Evolutionary conservation across 2,113 vertebrate genomes (phyloP).

Genomic region (Micronisus gabar): DNA sequence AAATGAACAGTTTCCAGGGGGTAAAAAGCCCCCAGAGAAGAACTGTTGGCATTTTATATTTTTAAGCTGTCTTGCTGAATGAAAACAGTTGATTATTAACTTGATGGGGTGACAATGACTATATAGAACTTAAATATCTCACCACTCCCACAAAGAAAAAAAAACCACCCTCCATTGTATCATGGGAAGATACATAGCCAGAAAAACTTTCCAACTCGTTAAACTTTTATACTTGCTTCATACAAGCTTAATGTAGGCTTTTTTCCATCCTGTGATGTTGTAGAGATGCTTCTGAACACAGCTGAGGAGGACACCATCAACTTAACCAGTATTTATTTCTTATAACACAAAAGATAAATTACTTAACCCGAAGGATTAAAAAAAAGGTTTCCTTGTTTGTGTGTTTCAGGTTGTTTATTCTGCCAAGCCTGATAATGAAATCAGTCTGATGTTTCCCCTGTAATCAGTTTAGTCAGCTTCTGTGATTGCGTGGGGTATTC

Average conservation of each 20-base stretch:
- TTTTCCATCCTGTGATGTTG: slow-evolving; percentile 15
- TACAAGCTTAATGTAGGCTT: slow-evolving; percentile 49
- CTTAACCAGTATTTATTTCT: neutral
- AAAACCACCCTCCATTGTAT: slow-evolving; percentile 21
- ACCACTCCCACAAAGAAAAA: slow-evolving; percentile 31
- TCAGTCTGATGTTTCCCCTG: slow-evolving; percentile 1
- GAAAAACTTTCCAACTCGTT: slow-evolving; percentile 55
- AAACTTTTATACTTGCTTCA: slow-evolving; percentile 57
- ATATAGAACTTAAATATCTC: slow-evolving; percentile 59
- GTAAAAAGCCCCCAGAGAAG: slow-evolving; percentile 29
- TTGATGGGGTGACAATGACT: slow-evolving; percentile 55
- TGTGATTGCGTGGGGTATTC: neutral
- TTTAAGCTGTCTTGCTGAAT: slow-evolving; percentile 45
- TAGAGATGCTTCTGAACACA: neutral
- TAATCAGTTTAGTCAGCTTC: slow-evolving; percentile 50
- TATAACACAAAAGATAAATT: neutral
- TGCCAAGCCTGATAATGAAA: neutral
- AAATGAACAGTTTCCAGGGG: slow-evolving; percentile 50
- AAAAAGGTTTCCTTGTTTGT: slow-evolving; percentile 34
- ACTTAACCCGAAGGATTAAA: slow-evolving; percentile 10
- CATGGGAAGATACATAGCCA: slow-evolving; percentile 53
- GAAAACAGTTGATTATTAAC: slow-evolving; percentile 47
- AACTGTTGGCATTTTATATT: slow-evolving; percentile 56
- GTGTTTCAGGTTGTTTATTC: slow-evolving; percentile 17
- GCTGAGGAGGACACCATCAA: neutral